Evolutionary conservation across 2,888 invertebrate species (phyloP), one percentile per base, ranked within the genome.

Genomic region (Tortrix viridana): DNA sequence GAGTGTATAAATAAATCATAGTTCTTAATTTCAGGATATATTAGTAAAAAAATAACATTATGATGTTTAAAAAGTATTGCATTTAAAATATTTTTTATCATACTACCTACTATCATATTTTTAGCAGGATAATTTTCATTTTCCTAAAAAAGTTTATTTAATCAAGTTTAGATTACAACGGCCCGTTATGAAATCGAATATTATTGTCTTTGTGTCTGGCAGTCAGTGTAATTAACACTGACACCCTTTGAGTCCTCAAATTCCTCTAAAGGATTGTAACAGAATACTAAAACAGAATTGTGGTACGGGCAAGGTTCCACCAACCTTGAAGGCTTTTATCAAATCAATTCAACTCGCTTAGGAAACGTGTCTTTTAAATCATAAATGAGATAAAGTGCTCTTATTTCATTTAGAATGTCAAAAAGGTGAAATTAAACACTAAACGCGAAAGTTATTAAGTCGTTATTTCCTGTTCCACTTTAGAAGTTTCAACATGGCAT

Each of bases 231-330:
- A 63, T 63, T 63, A 63, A 47, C 47, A 63, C 53, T 52, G 41
- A 41, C 46, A 48, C 23, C 57, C 63, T 63, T 63, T 63, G 63
- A 63, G 44, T 41, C 32, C 26, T 63, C 62, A 44, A 41, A 57
- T 57, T 63, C 32, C 53, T 48, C 32, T 16, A 58, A 63, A 53
- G 44, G 46, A 9, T 53, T 53, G 62, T 53, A 23, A 41, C 46
- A 16, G 58, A 63, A 63, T 63, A 58, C 58, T 53, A 53, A 63
- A 58, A 48, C 53, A 57, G 57, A 57, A 57, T 47, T 63, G 26
- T 57, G 47, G 26, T 18, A 49, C 23, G 38, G 37, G 23, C 37
- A 47, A 26, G 46, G 56, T 38, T 38, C 44, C 16, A 9, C 12
- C 22, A 14, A 20, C 52, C 41, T 37, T 19, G 23, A 47, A 62